A percentile compares a stretch with the other conserved stretches of the same genome.
Evolutionary conservation across 2,888 invertebrate genomes (phyloP).

Genomic region (Pseudolycoriella hygida): DNA sequence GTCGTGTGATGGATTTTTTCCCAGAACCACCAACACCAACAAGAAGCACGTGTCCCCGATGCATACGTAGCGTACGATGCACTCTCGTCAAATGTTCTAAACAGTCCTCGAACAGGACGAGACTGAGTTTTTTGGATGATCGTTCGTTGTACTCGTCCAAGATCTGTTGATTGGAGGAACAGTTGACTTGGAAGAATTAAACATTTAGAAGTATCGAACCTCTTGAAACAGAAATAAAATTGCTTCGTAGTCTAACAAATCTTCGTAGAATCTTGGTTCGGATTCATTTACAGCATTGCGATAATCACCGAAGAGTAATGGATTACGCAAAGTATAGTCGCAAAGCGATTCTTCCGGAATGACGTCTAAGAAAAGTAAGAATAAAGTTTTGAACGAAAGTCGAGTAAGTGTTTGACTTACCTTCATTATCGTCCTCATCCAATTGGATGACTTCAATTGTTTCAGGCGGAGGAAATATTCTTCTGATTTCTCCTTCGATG

Average conservation of each 20-base stretch:
- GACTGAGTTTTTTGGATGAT: constrained; percentile 43
- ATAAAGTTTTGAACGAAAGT: too few species aligned
- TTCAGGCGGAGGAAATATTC: too few species aligned
- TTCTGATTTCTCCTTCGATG: too few species aligned
- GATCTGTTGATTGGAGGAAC: constrained; percentile 40
- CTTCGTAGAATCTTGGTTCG: constrained; percentile 69
- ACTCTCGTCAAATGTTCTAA: constrained; percentile 77
- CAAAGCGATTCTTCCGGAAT: constrained; percentile 20
- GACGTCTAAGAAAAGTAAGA: too few species aligned
- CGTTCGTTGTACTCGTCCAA: constrained; percentile 71
- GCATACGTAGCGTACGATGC: constrained; percentile 68
- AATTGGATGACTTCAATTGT: too few species aligned
- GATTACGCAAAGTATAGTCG: constrained; percentile 63
- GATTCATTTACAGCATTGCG: constrained; percentile 68
- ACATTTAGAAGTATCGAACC: constrained; percentile 30
- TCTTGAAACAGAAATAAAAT: constrained; percentile 77
- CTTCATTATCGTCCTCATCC: too few species aligned
- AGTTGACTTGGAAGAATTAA: too few species aligned
- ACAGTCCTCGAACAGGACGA: constrained; percentile 84
- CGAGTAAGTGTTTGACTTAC: too few species aligned
- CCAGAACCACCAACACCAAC: constrained; percentile 85
- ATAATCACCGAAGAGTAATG: constrained; percentile 75
- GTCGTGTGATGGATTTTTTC: constrained; percentile 60
- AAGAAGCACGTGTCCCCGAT: constrained; percentile 63
- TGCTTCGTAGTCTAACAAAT: constrained; percentile 76